Evolutionary conservation across 2,797 vertebrate species (phyloP).

Genomic region (Halcyon badia): DNA sequence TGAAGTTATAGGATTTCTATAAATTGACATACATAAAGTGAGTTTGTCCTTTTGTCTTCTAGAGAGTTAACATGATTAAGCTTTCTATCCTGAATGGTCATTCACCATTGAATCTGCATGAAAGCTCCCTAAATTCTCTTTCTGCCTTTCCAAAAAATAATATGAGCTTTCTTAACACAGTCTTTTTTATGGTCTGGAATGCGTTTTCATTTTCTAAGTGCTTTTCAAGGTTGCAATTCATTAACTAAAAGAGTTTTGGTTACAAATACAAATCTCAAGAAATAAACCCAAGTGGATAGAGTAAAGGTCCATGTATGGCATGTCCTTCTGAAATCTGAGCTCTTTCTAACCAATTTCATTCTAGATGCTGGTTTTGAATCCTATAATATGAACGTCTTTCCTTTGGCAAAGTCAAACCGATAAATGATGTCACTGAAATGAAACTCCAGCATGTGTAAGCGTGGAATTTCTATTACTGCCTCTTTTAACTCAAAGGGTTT

Average conservation of each 20-base stretch:
- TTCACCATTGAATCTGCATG: slow-evolving; percentile 14
- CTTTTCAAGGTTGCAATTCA: slow-evolving; percentile 40
- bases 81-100: slow-evolving; percentile 3
- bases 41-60: slow-evolving; percentile 30
- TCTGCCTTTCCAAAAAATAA: slow-evolving; percentile 51
- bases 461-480: slow-evolving; percentile 36
- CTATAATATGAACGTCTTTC: neutral
- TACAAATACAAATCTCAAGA: neutral
- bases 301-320: neutral
- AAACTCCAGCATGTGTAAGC: slow-evolving; percentile 19
- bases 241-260: neutral
- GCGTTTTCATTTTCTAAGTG: slow-evolving; percentile 40
- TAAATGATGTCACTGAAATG: slow-evolving; percentile 50
- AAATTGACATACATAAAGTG: neutral
- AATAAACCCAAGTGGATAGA: neutral
- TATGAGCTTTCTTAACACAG: neutral
- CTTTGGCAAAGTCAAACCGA: slow-evolving; percentile 4
- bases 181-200: slow-evolving; percentile 29
- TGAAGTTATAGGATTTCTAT: neutral
- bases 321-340: slow-evolving; percentile 13
- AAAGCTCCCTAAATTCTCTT: slow-evolving; percentile 47
- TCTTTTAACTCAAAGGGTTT: neutral
- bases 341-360: neutral
- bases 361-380: neutral
- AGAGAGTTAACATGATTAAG: neutral